Evolutionary conservation across 2,113 vertebrate genomes (phyloP).

Genomic region (Spheniscus mendiculus): DNA sequence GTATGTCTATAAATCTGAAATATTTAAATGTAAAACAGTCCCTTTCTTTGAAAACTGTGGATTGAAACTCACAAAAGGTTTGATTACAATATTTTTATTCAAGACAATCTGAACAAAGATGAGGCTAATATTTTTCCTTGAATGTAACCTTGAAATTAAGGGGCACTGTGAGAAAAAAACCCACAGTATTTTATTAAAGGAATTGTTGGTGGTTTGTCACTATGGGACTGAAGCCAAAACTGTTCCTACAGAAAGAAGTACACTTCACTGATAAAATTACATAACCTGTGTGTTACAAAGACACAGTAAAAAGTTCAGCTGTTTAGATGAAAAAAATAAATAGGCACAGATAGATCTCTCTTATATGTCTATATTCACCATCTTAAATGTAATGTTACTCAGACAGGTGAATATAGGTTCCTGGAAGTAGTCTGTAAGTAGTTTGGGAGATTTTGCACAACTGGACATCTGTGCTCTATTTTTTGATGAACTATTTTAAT

Average conservation of each 20-base stretch:
- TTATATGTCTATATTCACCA: neutral
- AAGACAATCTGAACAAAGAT: conserved; percentile 12
- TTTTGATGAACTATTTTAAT: neutral
- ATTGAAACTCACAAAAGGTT: neutral
- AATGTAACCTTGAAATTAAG: neutral
- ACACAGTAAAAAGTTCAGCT: neutral
- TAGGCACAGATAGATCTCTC: neutral
- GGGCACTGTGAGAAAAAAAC: neutral
- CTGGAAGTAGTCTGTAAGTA: neutral
- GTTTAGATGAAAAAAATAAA: neutral
- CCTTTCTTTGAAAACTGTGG: conserved; percentile 29
- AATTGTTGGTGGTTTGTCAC: neutral
- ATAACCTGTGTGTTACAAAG: neutral
- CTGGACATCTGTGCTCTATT: neutral
- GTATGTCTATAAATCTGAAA: conserved; percentile 56
- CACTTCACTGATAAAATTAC: neutral
- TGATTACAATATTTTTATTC: conserved; percentile 2
- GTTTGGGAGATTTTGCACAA: neutral
- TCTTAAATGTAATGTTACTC: neutral
- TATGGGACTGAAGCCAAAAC: neutral
- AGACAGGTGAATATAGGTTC: neutral
- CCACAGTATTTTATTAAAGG: neutral
- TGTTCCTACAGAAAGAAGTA: neutral
- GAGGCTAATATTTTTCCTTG: neutral
- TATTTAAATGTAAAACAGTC: conserved; percentile 44